Evolutionary conservation across 2,888 invertebrate species (phyloP).

Genomic region (Linnaemya tessellans): DNA sequence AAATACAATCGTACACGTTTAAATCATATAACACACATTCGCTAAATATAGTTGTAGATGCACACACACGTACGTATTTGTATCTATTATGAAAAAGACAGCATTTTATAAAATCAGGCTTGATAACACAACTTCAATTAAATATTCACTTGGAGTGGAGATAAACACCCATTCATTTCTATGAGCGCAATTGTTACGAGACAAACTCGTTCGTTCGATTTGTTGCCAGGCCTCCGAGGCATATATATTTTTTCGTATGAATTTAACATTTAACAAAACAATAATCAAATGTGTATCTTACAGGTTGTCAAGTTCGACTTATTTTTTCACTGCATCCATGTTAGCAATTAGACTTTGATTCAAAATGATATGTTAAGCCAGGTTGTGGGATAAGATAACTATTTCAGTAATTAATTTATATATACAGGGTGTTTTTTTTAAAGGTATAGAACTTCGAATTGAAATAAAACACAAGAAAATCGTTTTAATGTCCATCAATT

Average conservation of each 20-base stretch:
- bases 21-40: conserved; percentile 18
- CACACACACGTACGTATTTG: neutral
- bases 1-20: conserved; percentile 18
- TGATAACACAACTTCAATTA: conserved; percentile 51
- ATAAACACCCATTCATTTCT: conserved; percentile 32
- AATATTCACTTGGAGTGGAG: conserved; percentile 8
- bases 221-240: conserved; percentile 35
- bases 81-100: neutral
- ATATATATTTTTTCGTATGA: conserved; percentile 26
- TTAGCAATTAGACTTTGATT: too few species aligned
- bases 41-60: neutral
- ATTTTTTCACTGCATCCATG: neutral
- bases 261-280: conserved; percentile 1
- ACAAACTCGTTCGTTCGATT: conserved; percentile 30
- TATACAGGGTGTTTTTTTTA: too few species aligned
- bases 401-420: too few species aligned
- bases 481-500: too few species aligned
- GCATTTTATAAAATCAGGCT: conserved; percentile 9
- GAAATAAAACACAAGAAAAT: too few species aligned
- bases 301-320: neutral
- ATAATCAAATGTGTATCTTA: neutral
- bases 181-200: neutral
- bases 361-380: too few species aligned
- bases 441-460: too few species aligned
- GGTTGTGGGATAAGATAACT: too few species aligned